Base-by-base conservation (phyloP, 2,797 vertebrate species). In the Protonibea diacanthus region DNA sequence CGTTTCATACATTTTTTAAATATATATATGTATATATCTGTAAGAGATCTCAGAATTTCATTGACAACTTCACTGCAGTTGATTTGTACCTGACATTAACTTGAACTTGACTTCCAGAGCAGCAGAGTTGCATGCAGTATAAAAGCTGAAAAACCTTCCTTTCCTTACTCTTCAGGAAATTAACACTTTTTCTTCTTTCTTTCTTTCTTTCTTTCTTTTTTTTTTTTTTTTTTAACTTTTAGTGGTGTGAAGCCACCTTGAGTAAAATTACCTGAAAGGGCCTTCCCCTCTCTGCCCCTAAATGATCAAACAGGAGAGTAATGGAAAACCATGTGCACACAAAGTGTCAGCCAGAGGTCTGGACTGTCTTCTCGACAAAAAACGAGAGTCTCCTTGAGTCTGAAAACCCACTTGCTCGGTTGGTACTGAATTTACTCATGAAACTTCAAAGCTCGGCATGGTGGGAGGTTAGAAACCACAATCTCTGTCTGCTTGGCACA, bases 391-490 rank as follows among this genome's bases (percentile, higher is more conserved):
- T 86, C 79, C 56, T 64, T n/a, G 13, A 9, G 74, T 92, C 88
- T 91, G 79, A 71, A 76, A 88, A 80, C 92, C 92, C 83, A 94
- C 89, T 87, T 79, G 40, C 48, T 64, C 2, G 52, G 71, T 89
- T 89, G 78, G 74, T 92, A 89, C 83, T 71, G 88, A 90, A 74
- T 87, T 94, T 81, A 86, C 81, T 92, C 92, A 88, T 60, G 21
- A 69, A 73, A 85, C 84, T 89, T 92, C 86, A 93, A 91, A 92
- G 85, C 80, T 49, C 70, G 55, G 69, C 71, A 64, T n/a, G 57
- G 64, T 56, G n/a, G 73, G 79, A 81, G 88, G 76, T 73, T 38
- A 60, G 3, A 86, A 81, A 89, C 83, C 84, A 70, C 85, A 84
- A 65, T 73, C 55, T 85, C 52, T 69, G 40, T 86, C 88, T 87